A percentile compares a stretch with the other conserved stretches of the same genome.
Evolutionary conservation across 2,888 invertebrate species (phyloP).

Genomic region (Campopleginae sp.): DNA sequence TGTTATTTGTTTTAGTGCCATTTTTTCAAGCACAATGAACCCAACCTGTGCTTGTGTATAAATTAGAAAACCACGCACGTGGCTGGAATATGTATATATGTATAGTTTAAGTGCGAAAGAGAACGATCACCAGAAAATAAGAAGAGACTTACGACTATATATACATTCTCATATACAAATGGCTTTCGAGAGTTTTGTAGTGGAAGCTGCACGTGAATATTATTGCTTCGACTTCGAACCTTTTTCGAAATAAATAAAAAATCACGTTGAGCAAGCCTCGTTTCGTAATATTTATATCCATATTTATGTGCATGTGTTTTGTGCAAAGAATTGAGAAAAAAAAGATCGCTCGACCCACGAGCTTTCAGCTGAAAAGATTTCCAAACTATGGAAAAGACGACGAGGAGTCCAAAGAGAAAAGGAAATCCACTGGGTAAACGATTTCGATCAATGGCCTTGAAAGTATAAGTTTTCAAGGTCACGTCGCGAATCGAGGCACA

Average conservation of each 20-base stretch:
- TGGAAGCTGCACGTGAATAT: slow-evolving; percentile 39
- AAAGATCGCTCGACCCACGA: not conserved
- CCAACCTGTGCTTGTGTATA: slow-evolving; percentile 44
- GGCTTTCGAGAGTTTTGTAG: slow-evolving; percentile 32
- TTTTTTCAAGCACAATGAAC: slow-evolving; percentile 29
- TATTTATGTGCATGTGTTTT: slow-evolving; percentile 21
- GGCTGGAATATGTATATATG: slow-evolving; percentile 18
- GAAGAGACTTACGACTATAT: not conserved
- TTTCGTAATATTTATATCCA: slow-evolving; percentile 34
- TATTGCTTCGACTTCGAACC: slow-evolving; percentile 26
- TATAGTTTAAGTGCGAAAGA: slow-evolving; percentile 20
- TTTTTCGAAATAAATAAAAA: not conserved
- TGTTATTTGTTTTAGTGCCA: slow-evolving; percentile 6
- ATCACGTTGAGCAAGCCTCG: slow-evolving; percentile 16
- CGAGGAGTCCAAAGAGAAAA: not conserved
- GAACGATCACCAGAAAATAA: slow-evolving; percentile 21
- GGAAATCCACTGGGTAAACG: slow-evolving; percentile 11
- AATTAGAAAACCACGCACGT: slow-evolving; percentile 56
- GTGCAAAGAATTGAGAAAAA: not conserved
- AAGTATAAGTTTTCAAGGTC: slow-evolving; percentile 60
- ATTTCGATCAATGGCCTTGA: slow-evolving; percentile 39
- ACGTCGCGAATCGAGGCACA: slow-evolving; percentile 6
- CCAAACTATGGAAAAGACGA: not conserved
- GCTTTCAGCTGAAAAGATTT: not conserved
- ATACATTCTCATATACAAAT: slow-evolving; percentile 22